Conservation (phyloP, 2,888 invertebrate species). For the Platycheirus rosarum region DNA sequence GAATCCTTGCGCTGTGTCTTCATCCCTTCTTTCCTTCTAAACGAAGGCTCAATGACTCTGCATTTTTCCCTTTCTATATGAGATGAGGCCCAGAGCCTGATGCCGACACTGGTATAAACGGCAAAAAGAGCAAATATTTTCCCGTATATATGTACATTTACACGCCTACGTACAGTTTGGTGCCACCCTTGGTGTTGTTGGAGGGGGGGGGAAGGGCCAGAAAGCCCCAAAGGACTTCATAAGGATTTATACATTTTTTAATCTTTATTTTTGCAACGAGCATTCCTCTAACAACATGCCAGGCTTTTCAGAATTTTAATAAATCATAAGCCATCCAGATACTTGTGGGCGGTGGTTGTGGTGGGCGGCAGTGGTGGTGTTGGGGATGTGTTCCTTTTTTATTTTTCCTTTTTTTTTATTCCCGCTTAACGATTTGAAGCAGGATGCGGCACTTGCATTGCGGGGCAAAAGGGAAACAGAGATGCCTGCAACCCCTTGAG, state of each 20-base stretch:
- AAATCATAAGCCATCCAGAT: slow-evolving; percentile 73
- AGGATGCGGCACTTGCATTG: slow-evolving; percentile 65
- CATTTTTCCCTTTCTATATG: slow-evolving; percentile 48
- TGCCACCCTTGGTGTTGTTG: not conserved
- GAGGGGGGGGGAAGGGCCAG: not conserved
- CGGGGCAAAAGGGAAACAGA: slow-evolving; percentile 31
- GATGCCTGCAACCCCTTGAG: slow-evolving; percentile 52
- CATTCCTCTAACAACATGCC: slow-evolving; percentile 72
- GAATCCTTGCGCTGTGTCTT: slow-evolving; percentile 31
- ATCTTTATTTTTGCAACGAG: slow-evolving; percentile 66
- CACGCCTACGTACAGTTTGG: not conserved
- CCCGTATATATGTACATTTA: slow-evolving; percentile 50
- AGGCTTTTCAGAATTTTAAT: slow-evolving; percentile 73
- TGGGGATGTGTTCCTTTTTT: slow-evolving; percentile 1
- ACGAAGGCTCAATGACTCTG: slow-evolving; percentile 49
- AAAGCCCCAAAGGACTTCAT: slow-evolving; percentile 60
- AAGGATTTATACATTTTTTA: slow-evolving; percentile 31
- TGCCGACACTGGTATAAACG: slow-evolving; percentile 49
- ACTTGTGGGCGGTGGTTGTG: slow-evolving; percentile 35
- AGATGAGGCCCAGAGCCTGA: slow-evolving; percentile 12
- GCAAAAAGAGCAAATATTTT: slow-evolving; percentile 70
- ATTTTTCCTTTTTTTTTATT: slow-evolving; percentile 18
- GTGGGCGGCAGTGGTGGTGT: slow-evolving; percentile 14
- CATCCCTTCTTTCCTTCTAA: slow-evolving; percentile 17
- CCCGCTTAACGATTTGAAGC: slow-evolving; percentile 49